phyloP scores from a whole-genome alignment of 2,888 invertebrate genomes.

The Augochlorella aurata region DNA sequence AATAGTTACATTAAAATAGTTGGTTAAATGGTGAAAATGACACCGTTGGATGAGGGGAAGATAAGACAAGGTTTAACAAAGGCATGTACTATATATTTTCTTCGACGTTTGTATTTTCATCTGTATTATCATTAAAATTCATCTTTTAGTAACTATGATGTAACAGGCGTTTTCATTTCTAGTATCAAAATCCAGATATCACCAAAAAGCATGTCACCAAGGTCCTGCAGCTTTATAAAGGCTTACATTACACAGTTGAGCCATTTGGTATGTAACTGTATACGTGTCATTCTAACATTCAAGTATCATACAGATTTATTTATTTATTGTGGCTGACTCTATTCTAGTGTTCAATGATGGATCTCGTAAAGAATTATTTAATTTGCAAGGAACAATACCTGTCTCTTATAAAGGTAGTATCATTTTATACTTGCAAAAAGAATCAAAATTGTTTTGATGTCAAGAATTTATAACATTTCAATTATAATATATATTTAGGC shows the following conservation, averaged over 20 bases:
- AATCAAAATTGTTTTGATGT: not conserved
- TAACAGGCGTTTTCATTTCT: constrained; percentile 70
- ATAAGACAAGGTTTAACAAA: constrained; percentile 83
- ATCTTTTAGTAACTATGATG: constrained; percentile 5
- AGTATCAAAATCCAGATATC: constrained; percentile 88
- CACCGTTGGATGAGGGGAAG: constrained; percentile 82
- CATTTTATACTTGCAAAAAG: not conserved
- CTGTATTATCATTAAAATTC: not conserved
- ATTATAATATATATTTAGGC: constrained; percentile 80
- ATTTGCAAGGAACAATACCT: constrained; percentile 95
- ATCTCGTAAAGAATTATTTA: constrained; percentile 89
- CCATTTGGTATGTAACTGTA: constrained; percentile 86
- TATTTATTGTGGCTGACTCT: constrained; percentile 6
- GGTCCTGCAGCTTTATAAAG: constrained; percentile 86
- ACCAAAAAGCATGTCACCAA: constrained; percentile 87
- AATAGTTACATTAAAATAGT: not conserved
- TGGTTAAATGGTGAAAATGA: constrained; percentile 78
- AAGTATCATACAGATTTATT: not conserved
- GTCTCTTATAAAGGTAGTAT: constrained; percentile 91
- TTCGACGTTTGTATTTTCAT: not conserved
- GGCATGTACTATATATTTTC: constrained; percentile 75
- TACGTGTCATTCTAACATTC: not conserved
- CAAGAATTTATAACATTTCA: not conserved
- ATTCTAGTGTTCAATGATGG: constrained; percentile 94
- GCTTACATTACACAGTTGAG: constrained; percentile 86